Evolutionary conservation across 2,113 vertebrate genomes (phyloP).

Genomic region (Passer montanus): DNA sequence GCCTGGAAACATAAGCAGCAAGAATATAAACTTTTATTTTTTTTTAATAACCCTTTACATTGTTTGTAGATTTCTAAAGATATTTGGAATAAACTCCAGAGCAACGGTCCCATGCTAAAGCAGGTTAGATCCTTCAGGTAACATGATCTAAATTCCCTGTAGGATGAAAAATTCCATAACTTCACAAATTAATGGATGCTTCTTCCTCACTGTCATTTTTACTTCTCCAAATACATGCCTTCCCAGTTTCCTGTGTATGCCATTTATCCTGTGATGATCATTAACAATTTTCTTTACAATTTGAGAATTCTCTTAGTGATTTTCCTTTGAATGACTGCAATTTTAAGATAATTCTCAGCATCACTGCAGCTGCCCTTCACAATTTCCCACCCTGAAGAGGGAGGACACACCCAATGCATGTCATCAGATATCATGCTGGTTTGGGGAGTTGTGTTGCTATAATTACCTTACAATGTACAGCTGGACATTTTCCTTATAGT

Average conservation of each 20-base stretch:
- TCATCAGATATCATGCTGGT: neutral
- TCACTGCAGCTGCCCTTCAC: neutral
- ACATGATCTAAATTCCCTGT: neutral
- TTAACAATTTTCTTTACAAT: neutral
- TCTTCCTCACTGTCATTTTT: neutral
- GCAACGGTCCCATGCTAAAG: neutral
- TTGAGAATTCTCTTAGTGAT: neutral
- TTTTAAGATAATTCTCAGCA: neutral
- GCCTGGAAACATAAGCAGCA: neutral
- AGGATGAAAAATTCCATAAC: neutral
- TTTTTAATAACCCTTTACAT: neutral
- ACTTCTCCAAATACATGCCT: neutral
- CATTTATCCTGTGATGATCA: neutral
- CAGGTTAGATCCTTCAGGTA: neutral
- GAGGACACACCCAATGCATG: neutral
- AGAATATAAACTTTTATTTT: neutral
- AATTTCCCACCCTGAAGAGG: neutral
- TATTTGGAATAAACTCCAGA: neutral
- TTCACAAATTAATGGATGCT: neutral
- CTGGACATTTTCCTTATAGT: neutral
- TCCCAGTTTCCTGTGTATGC: neutral
- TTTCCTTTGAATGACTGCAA: neutral
- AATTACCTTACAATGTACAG: neutral
- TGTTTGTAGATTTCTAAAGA: neutral
- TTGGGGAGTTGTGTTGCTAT: neutral